A percentile compares a stretch with the other conserved stretches of the same genome.
Conservation (phyloP, 2,797 vertebrate species). For the Sarcophilus harrisii region DNA sequence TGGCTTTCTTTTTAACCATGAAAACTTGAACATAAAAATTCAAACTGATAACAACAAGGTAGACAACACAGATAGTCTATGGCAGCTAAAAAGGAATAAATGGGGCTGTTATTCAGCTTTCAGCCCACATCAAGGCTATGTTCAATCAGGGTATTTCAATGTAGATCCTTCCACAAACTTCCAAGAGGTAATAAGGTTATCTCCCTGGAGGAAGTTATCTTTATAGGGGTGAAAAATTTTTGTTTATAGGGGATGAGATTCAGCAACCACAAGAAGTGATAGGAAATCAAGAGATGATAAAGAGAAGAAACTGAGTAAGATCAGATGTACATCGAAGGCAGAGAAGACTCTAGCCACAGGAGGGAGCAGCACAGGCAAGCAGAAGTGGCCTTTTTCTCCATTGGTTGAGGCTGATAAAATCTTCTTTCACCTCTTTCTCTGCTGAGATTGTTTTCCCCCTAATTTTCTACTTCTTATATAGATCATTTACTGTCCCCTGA, state of each 20-base stretch:
- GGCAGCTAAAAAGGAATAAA: too few species aligned
- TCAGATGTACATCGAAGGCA: neutral
- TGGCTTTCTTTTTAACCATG: too few species aligned
- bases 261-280: neutral
- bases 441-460: neutral
- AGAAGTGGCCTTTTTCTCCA: neutral
- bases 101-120: too few species aligned
- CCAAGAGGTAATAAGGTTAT: too few species aligned
- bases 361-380: neutral
- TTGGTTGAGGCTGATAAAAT: neutral
- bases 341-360: neutral
- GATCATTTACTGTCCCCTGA: neutral
- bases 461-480: neutral
- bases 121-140: too few species aligned
- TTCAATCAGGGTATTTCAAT: too few species aligned
- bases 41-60: too few species aligned
- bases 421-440: neutral
- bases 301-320: neutral
- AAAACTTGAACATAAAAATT: too few species aligned
- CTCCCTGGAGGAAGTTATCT: too few species aligned
- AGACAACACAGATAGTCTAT: too few species aligned
- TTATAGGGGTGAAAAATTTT: too few species aligned
- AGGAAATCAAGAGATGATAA: neutral
- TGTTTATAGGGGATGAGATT: neutral
- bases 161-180: too few species aligned